A percentile compares a stretch with the other conserved stretches of the same genome.
Conservation (phyloP, 2,797 vertebrate genomes). For the Galago senegalensis region DNA sequence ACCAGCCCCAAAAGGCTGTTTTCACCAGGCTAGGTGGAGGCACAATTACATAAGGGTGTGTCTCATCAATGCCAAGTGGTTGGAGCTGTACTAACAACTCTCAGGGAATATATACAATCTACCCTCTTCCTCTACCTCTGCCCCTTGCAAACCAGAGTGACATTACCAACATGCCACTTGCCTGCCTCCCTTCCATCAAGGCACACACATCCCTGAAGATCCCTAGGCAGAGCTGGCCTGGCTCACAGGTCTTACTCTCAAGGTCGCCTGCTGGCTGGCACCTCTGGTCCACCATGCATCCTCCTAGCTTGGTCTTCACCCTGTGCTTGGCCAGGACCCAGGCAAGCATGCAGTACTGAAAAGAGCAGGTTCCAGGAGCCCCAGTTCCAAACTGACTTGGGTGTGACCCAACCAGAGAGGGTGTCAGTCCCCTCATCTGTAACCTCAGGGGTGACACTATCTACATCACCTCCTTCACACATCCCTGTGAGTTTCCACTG, state of each 20-base stretch:
- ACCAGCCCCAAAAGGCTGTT: constrained; percentile 19
- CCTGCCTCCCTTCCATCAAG: neutral
- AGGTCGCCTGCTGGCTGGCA: neutral
- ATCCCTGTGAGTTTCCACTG: neutral
- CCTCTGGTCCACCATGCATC: neutral
- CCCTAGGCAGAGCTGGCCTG: neutral
- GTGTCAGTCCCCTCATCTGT: neutral
- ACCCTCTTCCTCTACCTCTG: neutral
- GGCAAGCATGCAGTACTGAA: neutral
- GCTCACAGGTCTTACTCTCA: neutral
- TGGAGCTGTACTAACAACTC: neutral
- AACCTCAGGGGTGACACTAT: neutral
- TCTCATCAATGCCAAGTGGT: neutral
- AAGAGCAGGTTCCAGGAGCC: neutral
- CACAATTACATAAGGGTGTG: neutral
- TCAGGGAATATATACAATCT: neutral
- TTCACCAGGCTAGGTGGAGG: constrained; percentile 44
- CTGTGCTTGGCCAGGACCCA: neutral
- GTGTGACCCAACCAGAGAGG: neutral
- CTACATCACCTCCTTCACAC: neutral
- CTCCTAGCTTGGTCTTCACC: neutral
- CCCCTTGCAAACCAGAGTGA: neutral
- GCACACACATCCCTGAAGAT: neutral
- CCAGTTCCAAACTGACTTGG: neutral
- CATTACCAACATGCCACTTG: neutral